These are phyloP conservation scores for Drosophila grimshawi DNA, from an alignment of 1,140 invertebrate genomes.

Conservation along the genomic window DNA sequence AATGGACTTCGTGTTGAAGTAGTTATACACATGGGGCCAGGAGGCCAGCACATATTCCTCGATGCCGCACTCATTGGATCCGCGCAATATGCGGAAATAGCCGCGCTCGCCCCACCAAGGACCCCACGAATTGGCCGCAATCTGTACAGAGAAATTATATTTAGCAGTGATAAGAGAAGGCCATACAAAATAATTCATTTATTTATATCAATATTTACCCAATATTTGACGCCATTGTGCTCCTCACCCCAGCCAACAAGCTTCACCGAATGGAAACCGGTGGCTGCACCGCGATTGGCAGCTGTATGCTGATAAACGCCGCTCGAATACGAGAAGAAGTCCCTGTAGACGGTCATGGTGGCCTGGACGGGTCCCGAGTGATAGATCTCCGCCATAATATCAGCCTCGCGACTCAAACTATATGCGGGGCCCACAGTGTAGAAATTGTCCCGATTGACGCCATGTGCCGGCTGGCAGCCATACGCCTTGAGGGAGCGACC, in stretches of 20 bases:
- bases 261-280: conserved; percentile 94
- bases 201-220: conserved; percentile 88
- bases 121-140: conserved; percentile 97
- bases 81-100: conserved; percentile 92
- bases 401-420: conserved; percentile 90
- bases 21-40: conserved; percentile 88
- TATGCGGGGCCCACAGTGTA: conserved; percentile 95
- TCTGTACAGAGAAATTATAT: conserved; percentile 85
- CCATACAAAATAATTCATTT: too few species aligned
- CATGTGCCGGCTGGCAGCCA: conserved; percentile 85
- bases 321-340: conserved; percentile 94
- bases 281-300: conserved; percentile 85
- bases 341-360: conserved; percentile 93
- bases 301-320: conserved; percentile 92
- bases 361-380: conserved; percentile 98
- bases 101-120: conserved; percentile 94
- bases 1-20: conserved; percentile 58
- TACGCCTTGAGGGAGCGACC: conserved; percentile 85
- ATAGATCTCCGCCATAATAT: conserved; percentile 96
- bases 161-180: not conserved
- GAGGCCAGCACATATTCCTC: conserved; percentile 92
- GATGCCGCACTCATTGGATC: conserved; percentile 93
- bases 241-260: conserved; percentile 96
- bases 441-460: conserved; percentile 86
- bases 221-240: conserved; percentile 90